phyloP scores from a whole-genome alignment of 2,888 invertebrate species.

The Carabus problematicus region DNA sequence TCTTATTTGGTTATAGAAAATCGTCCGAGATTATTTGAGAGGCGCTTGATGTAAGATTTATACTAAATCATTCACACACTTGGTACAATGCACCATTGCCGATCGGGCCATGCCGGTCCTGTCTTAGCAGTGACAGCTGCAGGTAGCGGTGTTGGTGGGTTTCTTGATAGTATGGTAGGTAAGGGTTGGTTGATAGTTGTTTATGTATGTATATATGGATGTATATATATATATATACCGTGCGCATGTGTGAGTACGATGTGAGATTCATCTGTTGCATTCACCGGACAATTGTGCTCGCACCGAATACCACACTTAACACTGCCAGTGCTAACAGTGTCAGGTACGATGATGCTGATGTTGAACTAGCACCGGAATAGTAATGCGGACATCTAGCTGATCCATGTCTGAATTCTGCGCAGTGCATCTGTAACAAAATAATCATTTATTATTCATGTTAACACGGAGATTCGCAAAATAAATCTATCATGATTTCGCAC shows the following conservation, averaged over 20 bases:
- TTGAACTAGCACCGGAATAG: not conserved
- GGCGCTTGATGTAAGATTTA: too few species aligned
- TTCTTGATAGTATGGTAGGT: too few species aligned
- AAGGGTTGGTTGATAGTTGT: too few species aligned
- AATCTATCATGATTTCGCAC: not conserved
- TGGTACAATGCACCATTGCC: too few species aligned
- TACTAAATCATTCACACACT: too few species aligned
- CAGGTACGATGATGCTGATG: constrained; percentile 10
- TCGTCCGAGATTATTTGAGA: constrained; percentile 14
- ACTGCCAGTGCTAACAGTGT: constrained; percentile 11
- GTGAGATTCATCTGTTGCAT: constrained; percentile 9
- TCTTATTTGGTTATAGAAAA: not conserved
- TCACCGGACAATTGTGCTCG: constrained; percentile 23
- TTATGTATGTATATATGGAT: too few species aligned
- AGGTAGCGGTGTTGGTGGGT: too few species aligned
- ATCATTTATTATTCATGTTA: too few species aligned
- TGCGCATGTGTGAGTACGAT: too few species aligned
- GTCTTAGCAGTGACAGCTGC: too few species aligned
- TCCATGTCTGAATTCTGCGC: constrained; percentile 51
- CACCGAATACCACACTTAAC: constrained; percentile 15
- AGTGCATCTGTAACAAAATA: constrained; percentile 53
- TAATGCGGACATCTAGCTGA: constrained; percentile 49
- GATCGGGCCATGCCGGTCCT: too few species aligned
- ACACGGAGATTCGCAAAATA: not conserved
- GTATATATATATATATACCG: too few species aligned